These are phyloP conservation scores for Leptinotarsa peninsularis DNA, from an alignment of 2,888 invertebrate genomes.

Conservation along the genomic window DNA sequence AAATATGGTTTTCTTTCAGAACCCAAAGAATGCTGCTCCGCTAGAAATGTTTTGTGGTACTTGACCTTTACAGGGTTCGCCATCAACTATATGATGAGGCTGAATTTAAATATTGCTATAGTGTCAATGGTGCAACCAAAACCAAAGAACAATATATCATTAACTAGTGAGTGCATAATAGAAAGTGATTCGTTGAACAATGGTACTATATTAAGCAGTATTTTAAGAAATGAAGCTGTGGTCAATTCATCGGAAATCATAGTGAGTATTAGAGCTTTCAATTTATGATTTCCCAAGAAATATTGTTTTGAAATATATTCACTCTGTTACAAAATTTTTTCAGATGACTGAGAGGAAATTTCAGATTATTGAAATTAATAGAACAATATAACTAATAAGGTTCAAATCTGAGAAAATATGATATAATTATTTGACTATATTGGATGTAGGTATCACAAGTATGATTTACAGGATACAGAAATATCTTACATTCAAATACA, in stretches of 20 bases:
- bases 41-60: constrained; percentile 71
- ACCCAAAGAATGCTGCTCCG: constrained; percentile 54
- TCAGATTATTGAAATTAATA: too few relatives aligned
- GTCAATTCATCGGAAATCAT: not conserved
- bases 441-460: too few relatives aligned
- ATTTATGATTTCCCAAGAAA: not conserved
- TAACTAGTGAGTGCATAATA: constrained; percentile 53
- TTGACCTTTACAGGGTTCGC: constrained; percentile 75
- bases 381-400: too few relatives aligned
- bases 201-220: constrained; percentile 4
- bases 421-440: too few relatives aligned
- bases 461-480: too few relatives aligned
- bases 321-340: too few relatives aligned
- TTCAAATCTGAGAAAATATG: too few relatives aligned
- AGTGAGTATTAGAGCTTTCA: not conserved
- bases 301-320: too few relatives aligned
- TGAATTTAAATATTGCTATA: constrained; percentile 76
- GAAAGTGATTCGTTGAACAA: constrained; percentile 9
- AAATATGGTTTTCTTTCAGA: constrained; percentile 27
- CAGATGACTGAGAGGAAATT: too few relatives aligned
- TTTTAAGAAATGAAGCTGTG: not conserved
- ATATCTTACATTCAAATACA: too few relatives aligned
- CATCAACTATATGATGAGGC: constrained; percentile 77
- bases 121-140: constrained; percentile 72
- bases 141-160: constrained; percentile 51